phyloP scores from a whole-genome alignment of 2,113 vertebrate species.

The Trogon surrucura region DNA sequence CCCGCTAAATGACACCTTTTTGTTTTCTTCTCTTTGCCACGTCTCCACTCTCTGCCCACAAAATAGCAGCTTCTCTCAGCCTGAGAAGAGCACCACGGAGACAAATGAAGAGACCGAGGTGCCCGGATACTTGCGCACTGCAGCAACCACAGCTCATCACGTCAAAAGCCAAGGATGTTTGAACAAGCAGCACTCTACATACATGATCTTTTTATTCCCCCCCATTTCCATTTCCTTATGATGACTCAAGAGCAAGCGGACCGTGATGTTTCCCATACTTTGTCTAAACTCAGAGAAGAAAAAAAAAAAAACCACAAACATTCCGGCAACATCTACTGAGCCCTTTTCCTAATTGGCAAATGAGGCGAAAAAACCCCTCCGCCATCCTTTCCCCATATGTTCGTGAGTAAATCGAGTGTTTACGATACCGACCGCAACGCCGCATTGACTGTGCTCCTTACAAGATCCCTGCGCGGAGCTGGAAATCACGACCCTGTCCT shows the following conservation, averaged over 20 bases:
- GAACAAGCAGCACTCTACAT: not conserved
- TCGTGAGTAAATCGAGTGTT: not conserved
- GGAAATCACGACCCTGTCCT: not conserved
- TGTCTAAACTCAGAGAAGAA: not conserved
- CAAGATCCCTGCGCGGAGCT: fast-evolving
- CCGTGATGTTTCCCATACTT: not conserved
- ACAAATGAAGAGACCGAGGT: not conserved
- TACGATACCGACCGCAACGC: not conserved
- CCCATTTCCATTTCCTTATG: not conserved
- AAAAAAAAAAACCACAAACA: not conserved
- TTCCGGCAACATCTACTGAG: not conserved
- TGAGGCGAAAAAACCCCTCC: not conserved
- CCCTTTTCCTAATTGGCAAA: not conserved
- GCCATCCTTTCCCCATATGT: not conserved
- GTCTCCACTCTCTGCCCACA: fast-evolving
- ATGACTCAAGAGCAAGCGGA: not conserved
- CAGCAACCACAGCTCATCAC: not conserved
- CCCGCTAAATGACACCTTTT: not conserved
- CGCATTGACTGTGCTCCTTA: not conserved
- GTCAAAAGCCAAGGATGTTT: not conserved
- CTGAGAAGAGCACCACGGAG: not conserved
- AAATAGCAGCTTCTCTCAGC: not conserved
- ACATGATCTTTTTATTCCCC: not conserved
- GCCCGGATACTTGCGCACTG: not conserved
- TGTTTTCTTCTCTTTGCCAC: not conserved